Base-by-base conservation (phyloP, 2,113 vertebrate species). In the Rhynchopsitta pachyrhyncha region DNA sequence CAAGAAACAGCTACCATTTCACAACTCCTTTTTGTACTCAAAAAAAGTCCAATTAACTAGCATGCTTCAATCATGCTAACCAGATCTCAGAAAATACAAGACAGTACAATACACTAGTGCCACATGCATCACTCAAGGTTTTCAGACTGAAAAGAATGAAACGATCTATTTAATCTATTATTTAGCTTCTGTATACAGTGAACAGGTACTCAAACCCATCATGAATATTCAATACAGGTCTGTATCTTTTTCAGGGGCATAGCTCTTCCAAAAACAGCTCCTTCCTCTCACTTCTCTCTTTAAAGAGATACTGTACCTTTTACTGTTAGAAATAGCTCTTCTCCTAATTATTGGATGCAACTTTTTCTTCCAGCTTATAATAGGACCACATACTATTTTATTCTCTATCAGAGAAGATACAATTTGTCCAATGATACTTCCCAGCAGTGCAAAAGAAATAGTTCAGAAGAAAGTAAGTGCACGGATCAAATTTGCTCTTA, bases 51-150 rank as follows among this genome's bases (percentile, higher is more conserved):
- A 70, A 88, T 92, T 92, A 95, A 93, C 63, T 35, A 69, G 76
- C 91, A 84, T 15, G 37, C 44, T 76, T 85, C 86, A 82, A 35
- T 85, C 84, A 59, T 17, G 28, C 42, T 75, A 93, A 63, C 13
- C 47, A 70, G 88, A 95, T 84, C 69, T 91, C 81, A 68, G 88
- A 84, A 92, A 89, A 89, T 27, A 79, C 78, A 92, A 47, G 41
- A 20, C 3, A 94, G 33, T 37, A 80, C 87, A 82, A 88, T 41
- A 90, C 19, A 39, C 50, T 68, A 75, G 17, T n/a, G 37, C 24
- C 81, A 93, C 62, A 89, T 35, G 47, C 11, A 81, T 53, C 44
- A 88, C 39, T 92, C 76, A 83, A 53, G 24, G 37, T 50, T 82
- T 93, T 88, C 76, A 73, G 47, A 94, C 74, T 13, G 71, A 68